Evolutionary conservation across 2,888 invertebrate genomes (phyloP).

Genomic region (Chalcis sispes): DNA sequence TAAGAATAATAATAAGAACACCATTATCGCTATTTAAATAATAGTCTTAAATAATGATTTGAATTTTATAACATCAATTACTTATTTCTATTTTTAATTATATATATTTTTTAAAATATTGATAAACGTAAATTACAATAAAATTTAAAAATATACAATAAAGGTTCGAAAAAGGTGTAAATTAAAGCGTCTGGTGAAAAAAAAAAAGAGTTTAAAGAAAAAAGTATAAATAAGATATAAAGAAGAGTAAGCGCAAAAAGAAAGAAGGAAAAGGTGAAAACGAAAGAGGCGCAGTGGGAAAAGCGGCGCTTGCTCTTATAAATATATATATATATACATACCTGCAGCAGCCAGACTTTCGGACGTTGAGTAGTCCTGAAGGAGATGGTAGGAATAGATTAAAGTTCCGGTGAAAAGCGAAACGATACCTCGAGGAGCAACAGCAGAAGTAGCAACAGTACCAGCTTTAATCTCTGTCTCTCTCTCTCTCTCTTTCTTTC

Average conservation of each 20-base stretch:
- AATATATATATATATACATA: no score
- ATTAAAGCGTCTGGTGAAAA: background rate
- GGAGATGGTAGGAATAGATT: slow-evolving; percentile 68
- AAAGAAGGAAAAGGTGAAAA: background rate
- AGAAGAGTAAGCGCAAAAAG: background rate
- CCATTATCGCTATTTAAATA: no score
- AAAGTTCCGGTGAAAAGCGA: slow-evolving; percentile 65
- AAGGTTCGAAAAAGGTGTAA: no score
- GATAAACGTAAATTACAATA: no score
- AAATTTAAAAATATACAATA: no score
- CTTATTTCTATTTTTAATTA: no score
- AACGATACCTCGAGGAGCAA: slow-evolving; percentile 61
- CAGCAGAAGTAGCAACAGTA: background rate
- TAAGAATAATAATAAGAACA: no score
- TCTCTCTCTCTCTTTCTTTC: no score
- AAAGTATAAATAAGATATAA: background rate
- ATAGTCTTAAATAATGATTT: no score
- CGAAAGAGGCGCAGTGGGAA: background rate
- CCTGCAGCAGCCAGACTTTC: background rate
- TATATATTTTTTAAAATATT: no score
- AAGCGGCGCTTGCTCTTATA: background rate
- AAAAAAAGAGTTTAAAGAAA: background rate
- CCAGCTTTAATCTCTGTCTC: slow-evolving; percentile 69
- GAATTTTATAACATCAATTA: no score
- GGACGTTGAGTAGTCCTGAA: slow-evolving; percentile 40